Percentiles rank a stretch among this genome's conserved stretches.
These are phyloP conservation scores for Drosophila sproati DNA, from an alignment of 1,140 invertebrate species.

Conservation along the genomic window DNA sequence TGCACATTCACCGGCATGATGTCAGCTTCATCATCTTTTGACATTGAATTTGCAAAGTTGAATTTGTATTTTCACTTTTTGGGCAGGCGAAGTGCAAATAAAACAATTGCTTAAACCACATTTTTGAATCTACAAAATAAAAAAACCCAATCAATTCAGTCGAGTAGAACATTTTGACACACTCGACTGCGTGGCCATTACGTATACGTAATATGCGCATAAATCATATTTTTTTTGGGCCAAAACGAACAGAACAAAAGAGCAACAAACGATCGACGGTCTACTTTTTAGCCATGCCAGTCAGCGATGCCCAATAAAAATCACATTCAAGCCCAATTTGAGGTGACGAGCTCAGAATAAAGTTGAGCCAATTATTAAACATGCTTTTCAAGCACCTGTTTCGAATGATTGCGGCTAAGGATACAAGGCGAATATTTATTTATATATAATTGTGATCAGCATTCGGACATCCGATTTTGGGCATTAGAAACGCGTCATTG, in stretches of 20 bases:
- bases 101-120: background rate
- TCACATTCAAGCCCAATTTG: conserved; percentile 46
- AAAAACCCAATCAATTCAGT: background rate
- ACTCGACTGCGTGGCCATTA: conserved; percentile 5
- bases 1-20: conserved; percentile 51
- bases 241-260: background rate
- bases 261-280: conserved; percentile 12
- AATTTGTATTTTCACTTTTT: conserved; percentile 26
- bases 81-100: conserved; percentile 24
- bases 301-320: conserved; percentile 57
- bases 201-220: conserved; percentile 40
- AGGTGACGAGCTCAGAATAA: conserved; percentile 30
- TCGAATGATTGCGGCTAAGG: background rate
- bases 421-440: background rate
- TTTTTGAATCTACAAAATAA: background rate
- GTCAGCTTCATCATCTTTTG: conserved; percentile 58
- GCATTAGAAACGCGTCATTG: conserved; percentile 6
- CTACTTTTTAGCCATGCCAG: conserved; percentile 53
- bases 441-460: background rate
- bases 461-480: background rate
- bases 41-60: conserved; percentile 50
- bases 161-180: background rate
- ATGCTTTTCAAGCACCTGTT: conserved; percentile 23
- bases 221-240: conserved; percentile 22
- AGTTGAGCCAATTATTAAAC: conserved; percentile 5